Evolutionary conservation across 2,113 vertebrate species (phyloP), one percentile per base, ranked within the genome.

Genomic region (Pogonocichla stellata): DNA sequence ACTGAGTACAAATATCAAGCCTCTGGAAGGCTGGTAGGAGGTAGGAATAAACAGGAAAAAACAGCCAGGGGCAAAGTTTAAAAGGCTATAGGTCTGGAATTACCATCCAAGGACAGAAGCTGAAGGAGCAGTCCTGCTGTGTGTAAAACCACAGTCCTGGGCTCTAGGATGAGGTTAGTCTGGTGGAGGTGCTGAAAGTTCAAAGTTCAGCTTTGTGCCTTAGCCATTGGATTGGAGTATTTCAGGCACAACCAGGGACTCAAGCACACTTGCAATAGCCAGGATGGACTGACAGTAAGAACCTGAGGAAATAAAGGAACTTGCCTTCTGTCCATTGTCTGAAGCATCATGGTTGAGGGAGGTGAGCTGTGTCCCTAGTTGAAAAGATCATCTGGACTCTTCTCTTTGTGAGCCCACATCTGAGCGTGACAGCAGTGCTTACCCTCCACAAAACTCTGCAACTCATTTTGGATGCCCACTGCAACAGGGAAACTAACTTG

Each of bases 21-120:
- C 50, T 42, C 38, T 77, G 25, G 28, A 73, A 83, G 29, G 25
- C 47, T 73, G 15, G 62, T 65, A 90, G 74, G 58, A 65, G n/a
- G 48, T 45, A 78, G 12, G n/a, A 92, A 84, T 80, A 96, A 85
- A 78, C 23, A 92, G 53, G 47, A 93, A 81, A 67, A 88, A 95
- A 83, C 38, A 86, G 34, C 22, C 36, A 65, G 80, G 20, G 28
- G 14, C 26, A 43, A 86, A 86, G 42, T 19, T 36, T 56, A 56
- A 62, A 70, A 42, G 17, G 12, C 31, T 77, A 0, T 23, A 28
- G 31, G 48, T 6, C 64, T 77, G 45, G 69, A 85, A 73, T 79
- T 75, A 74, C 42, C 28, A 79, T 38, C 29, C n/a, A 73, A 73
- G 72, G 58, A 64, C 66, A 93, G 67, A 87, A 89, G 51, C 60